phyloP scores from a whole-genome alignment of 1,140 invertebrate species.

The Caenorhabditis tropicalis region DNA sequence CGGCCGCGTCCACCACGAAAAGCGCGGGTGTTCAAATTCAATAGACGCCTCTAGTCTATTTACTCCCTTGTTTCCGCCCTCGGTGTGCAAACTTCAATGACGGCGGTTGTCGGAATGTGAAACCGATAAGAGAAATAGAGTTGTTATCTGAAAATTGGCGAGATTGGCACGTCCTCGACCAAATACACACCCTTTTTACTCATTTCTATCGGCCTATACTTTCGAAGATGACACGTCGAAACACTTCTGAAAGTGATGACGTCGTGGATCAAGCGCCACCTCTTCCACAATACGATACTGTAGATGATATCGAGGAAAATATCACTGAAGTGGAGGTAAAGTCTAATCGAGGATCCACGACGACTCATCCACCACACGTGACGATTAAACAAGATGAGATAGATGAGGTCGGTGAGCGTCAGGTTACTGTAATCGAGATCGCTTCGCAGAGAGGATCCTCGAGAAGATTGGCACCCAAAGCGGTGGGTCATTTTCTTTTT shows the following conservation, averaged over 20 bases:
- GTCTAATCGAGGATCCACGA: constrained; percentile 7
- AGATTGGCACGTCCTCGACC: constrained; percentile 21
- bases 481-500: constrained; percentile 7
- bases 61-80: neutral
- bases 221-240: neutral
- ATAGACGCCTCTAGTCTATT: neutral
- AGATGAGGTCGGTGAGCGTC: neutral
- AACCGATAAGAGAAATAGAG: neutral
- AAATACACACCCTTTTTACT: constrained; percentile 29
- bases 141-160: neutral
- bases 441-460: neutral
- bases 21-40: neutral
- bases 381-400: neutral
- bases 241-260: neutral
- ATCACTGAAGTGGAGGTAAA: constrained; percentile 13
- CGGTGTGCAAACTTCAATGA: neutral
- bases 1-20: neutral
- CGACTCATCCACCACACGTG: neutral
- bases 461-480: neutral
- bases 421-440: constrained; percentile 22
- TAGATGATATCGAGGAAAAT: neutral
- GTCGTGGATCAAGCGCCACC: neutral
- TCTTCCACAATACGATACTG: neutral
- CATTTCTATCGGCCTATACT: neutral
- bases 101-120: neutral